Evolutionary conservation across 2,888 invertebrate species (phyloP).

Genomic region (Cyclophora albipunctata): DNA sequence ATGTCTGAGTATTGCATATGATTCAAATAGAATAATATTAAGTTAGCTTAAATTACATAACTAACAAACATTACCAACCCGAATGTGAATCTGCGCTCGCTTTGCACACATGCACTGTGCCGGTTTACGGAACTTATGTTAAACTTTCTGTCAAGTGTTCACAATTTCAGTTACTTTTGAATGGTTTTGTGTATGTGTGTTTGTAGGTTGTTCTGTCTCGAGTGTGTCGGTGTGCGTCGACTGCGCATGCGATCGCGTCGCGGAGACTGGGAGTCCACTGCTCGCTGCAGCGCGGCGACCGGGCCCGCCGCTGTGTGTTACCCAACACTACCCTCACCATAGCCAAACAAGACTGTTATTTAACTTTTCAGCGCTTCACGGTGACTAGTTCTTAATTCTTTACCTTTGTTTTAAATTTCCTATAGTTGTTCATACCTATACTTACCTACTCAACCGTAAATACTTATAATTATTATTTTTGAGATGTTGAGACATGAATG

Average conservation of each 20-base stretch:
- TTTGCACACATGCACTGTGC: conserved; percentile 9
- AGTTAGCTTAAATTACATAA: conserved; percentile 28
- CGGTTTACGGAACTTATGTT: not conserved
- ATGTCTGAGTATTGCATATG: not conserved
- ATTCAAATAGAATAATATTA: conserved; percentile 12
- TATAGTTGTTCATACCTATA: too few species aligned
- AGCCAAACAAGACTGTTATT: conserved; percentile 12
- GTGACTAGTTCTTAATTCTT: too few species aligned
- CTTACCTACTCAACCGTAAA: too few species aligned
- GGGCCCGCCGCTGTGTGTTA: conserved; percentile 14
- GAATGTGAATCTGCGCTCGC: conserved; percentile 10
- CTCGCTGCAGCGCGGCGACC: conserved; percentile 6
- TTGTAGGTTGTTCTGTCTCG: not conserved
- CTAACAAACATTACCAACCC: conserved; percentile 26
- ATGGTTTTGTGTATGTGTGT: not conserved
- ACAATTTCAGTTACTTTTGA: not conserved
- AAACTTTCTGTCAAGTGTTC: too few species aligned
- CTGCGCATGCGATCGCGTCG: conserved; percentile 11
- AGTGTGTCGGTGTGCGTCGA: not conserved
- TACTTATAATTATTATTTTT: too few species aligned
- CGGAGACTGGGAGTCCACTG: conserved; percentile 20
- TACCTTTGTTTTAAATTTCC: too few species aligned
- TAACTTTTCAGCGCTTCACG: conserved; percentile 7
- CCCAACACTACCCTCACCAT: conserved; percentile 27
- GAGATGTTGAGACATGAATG: too few species aligned